Evolutionary conservation across 2,888 invertebrate species (phyloP).

Genomic region (Plebejus melissa): DNA sequence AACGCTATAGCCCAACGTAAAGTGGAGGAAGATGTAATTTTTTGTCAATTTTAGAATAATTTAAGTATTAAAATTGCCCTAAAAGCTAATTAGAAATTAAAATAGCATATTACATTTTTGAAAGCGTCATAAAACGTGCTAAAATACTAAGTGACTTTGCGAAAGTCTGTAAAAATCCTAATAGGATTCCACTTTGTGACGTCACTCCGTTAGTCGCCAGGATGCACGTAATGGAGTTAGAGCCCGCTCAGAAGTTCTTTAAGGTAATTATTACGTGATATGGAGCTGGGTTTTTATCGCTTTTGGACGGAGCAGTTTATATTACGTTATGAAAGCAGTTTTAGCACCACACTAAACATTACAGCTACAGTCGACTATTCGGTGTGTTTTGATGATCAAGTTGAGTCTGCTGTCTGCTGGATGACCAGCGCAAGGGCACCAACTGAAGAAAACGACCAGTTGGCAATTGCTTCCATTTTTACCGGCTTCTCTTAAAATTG

Average conservation of each 20-base stretch:
- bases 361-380: too few species aligned
- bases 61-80: neutral
- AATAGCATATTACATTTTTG: neutral
- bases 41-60: too few species aligned
- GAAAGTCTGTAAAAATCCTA: constrained; percentile 13
- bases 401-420: too few species aligned
- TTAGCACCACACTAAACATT: neutral
- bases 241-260: constrained; percentile 15
- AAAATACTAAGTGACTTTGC: constrained; percentile 10
- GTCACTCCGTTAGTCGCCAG: constrained; percentile 10
- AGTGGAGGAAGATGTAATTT: neutral
- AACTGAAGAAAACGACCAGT: too few species aligned
- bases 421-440: too few species aligned
- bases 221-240: neutral
- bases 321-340: neutral
- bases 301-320: neutral
- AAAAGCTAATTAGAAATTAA: neutral
- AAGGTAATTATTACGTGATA: constrained; percentile 4
- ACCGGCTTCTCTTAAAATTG: too few species aligned
- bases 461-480: too few species aligned
- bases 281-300: constrained; percentile 9
- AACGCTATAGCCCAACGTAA: neutral
- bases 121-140: neutral
- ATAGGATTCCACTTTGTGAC: constrained; percentile 6
- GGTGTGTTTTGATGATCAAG: too few species aligned